Evolutionary conservation across 2,113 vertebrate species (phyloP).

Genomic region (Phylloscopus whistleri): DNA sequence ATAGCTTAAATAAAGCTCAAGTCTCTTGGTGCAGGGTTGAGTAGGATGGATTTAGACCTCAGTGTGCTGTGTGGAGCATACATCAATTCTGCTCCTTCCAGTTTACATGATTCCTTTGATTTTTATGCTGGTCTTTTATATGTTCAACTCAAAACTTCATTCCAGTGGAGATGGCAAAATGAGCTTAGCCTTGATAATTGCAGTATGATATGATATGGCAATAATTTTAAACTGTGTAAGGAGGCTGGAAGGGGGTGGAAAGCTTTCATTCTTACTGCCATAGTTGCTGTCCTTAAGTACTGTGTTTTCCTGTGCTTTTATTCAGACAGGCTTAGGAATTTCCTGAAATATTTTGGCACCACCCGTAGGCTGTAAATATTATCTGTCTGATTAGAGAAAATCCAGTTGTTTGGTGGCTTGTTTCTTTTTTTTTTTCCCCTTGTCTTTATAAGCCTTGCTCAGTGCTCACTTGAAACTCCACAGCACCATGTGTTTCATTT

Average conservation of each 20-base stretch:
- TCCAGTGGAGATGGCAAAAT: slow-evolving; percentile 26
- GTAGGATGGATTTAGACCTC: background rate
- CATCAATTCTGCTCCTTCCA: background rate
- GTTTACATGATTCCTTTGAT: background rate
- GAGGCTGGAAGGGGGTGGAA: slow-evolving; percentile 11
- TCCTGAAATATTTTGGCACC: slow-evolving; percentile 65
- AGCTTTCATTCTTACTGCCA: slow-evolving; percentile 25
- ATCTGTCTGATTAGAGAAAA: slow-evolving; percentile 55
- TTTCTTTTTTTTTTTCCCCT: background rate
- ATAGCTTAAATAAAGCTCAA: background rate
- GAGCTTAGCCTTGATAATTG: slow-evolving; percentile 21
- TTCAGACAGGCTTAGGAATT: slow-evolving; percentile 45
- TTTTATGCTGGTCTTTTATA: slow-evolving; percentile 2
- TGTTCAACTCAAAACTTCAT: slow-evolving; percentile 6
- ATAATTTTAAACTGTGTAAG: slow-evolving; percentile 25
- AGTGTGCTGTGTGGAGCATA: rapidly evolving
- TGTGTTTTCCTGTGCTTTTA: slow-evolving; percentile 38
- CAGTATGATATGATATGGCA: background rate
- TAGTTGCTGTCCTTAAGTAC: slow-evolving; percentile 26
- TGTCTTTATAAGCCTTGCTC: background rate
- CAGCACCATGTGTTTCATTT: background rate
- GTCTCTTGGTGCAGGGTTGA: background rate
- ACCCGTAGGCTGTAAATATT: slow-evolving; percentile 47
- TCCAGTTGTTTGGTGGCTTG: background rate
- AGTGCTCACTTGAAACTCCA: background rate